Evolutionary conservation across 2,888 invertebrate genomes (phyloP).

Genomic region (Polietes domitor): DNA sequence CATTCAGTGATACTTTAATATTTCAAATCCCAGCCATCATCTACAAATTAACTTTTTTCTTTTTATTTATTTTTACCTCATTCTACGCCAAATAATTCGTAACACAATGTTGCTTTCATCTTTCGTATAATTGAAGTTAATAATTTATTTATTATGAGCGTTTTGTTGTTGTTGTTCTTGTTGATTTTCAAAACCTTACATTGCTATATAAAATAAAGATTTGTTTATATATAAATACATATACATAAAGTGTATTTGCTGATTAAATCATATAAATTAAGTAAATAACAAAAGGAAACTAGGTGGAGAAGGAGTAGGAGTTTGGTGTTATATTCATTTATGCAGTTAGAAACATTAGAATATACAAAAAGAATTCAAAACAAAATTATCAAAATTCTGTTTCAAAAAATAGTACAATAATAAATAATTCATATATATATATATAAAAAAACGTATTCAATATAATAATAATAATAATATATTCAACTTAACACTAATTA

Average conservation of each 20-base stretch:
- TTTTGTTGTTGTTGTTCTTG: conserved; percentile 38
- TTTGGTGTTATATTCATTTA: no score
- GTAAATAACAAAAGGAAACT: conserved; percentile 35
- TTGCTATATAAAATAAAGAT: conserved; percentile 10
- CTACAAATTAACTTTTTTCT: conserved; percentile 8
- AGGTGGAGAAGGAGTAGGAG: no score
- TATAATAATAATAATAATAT: not conserved
- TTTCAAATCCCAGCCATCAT: no score
- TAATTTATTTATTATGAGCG: conserved; percentile 48
- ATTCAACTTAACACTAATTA: conserved; percentile 31
- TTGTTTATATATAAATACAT: conserved; percentile 12
- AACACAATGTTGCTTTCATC: not conserved
- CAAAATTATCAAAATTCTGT: conserved; percentile 12
- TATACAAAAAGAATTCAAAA: not conserved
- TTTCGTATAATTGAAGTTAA: conserved; percentile 33
- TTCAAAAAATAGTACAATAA: not conserved
- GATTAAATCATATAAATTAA: conserved; percentile 25
- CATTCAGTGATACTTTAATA: no score
- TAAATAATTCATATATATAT: conserved; percentile 9
- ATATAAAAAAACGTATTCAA: conserved; percentile 27
- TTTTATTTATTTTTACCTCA: conserved; percentile 1
- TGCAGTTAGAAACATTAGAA: not conserved
- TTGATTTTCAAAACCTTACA: conserved; percentile 24
- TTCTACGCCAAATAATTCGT: not conserved
- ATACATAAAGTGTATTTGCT: not conserved